Base-by-base conservation (phyloP, 2,888 invertebrate genomes). In the Parnassius smintheus region DNA sequence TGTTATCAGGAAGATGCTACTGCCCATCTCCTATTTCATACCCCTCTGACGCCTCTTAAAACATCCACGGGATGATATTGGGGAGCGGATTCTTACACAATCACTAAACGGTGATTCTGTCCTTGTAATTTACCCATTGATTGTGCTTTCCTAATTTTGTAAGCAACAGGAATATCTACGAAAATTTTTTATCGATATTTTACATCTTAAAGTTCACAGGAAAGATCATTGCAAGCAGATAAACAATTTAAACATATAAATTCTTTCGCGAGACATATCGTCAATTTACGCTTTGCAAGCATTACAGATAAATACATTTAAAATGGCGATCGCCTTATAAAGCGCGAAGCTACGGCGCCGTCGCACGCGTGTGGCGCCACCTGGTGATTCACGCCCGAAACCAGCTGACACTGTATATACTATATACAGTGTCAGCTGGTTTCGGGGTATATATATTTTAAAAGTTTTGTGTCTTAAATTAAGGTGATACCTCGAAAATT, bases 321-420 rank as follows among this genome's bases (percentile, higher is more conserved):
- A 55, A 62, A 46, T 58, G 62, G 45, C 49, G 18, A 18, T 44
- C 46, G 57, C 62, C 62, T 49, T 63, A 63, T 63, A 63, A 46
- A 48, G 52, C 18, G 48, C 61, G 61, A 44, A n/a, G 60, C 22
- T 55, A 42, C 50, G 51, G 48, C 52, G 56, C 58, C 35, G 42
- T 42, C 54, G 54, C 58, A 9, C 42, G n/a, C 60, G 70, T 57
- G 71, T 68, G 78, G 77, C 78, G 78, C 77, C 78, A 67, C 70
- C 71, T 68, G 66, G 72, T 79, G 80, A 79, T 64, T 78, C 79
- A 80, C 65, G 7, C 35, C 51, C 55, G 56, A 42, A 54, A 45
- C 50, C 18, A 50, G 58, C 41, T 61, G 59, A 59, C 67, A 49
- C 56, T 59, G 61, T 13, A 18, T 25, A 25, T 25, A 25, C 25